These are phyloP conservation scores for Arrhopalites spinosus DNA, from an alignment of 2,888 invertebrate genomes.

Conservation along the genomic window DNA sequence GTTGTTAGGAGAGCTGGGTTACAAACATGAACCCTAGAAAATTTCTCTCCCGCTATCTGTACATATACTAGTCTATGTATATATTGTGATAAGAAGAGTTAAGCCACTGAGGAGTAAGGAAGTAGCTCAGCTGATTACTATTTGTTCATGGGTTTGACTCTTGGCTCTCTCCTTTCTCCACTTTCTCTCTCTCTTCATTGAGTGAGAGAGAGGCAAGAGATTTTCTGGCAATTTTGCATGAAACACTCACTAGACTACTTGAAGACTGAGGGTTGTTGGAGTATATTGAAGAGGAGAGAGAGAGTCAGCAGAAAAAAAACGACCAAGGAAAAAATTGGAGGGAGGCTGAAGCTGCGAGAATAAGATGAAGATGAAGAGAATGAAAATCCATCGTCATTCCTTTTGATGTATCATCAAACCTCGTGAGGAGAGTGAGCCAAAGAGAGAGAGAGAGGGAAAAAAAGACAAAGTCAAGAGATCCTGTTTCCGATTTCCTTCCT, in stretches of 20 bases:
- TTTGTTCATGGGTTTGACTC: neutral
- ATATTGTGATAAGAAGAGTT: neutral
- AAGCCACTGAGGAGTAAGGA: too few species aligned
- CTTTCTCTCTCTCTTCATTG: neutral
- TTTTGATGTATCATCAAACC: conserved; percentile 1
- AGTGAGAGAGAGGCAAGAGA: neutral
- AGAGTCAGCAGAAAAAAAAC: too few species aligned
- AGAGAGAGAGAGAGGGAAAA: neutral
- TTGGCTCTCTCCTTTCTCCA: neutral
- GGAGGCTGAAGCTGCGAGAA: neutral
- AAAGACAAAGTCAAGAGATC: conserved; percentile 8
- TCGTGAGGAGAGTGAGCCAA: neutral
- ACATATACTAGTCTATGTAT: neutral
- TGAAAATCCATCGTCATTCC: neutral
- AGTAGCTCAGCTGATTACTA: neutral
- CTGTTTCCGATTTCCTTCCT: conserved; percentile 8
- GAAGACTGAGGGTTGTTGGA: too few species aligned
- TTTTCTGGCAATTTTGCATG: too few species aligned
- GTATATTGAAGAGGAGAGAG: too few species aligned
- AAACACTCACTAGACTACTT: too few species aligned
- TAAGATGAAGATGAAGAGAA: neutral
- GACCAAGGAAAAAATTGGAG: neutral
- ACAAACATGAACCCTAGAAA: too few species aligned
- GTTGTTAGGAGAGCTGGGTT: too few species aligned
- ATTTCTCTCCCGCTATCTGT: neutral